Conservation (phyloP, 2,113 vertebrate genomes). For the Gracilinanus agilis region DNA sequence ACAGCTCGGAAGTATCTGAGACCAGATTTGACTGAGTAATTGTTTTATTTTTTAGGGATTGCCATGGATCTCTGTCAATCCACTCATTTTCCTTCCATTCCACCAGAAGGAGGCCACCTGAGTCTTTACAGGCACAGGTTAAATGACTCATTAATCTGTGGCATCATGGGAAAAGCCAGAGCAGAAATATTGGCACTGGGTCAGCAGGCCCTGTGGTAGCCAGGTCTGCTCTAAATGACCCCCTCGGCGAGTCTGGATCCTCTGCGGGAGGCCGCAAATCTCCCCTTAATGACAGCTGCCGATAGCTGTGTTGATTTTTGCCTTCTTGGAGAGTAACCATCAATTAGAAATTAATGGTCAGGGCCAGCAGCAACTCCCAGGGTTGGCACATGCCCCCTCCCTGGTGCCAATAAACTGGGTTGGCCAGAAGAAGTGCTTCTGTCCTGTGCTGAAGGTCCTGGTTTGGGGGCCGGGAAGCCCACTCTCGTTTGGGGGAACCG, state of each 20-base stretch:
- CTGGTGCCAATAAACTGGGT: background rate
- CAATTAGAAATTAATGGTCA: background rate
- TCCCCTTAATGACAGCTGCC: fast-evolving
- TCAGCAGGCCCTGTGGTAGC: background rate
- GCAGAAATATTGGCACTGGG: fast-evolving
- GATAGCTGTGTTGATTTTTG: background rate
- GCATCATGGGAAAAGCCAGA: background rate
- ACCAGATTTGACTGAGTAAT: no score
- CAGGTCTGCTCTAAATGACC: background rate
- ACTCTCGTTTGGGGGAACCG: background rate
- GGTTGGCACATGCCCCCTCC: background rate
- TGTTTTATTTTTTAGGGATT: background rate
- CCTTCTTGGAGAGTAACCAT: background rate
- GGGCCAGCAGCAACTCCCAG: no score
- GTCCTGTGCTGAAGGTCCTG: background rate
- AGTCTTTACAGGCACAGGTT: background rate
- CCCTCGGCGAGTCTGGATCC: background rate
- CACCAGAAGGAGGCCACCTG: background rate
- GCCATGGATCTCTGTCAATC: background rate
- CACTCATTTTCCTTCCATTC: background rate
- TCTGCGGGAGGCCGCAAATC: fast-evolving
- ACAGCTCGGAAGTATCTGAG: no score
- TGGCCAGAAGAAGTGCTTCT: background rate
- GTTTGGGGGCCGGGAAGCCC: background rate
- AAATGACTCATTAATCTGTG: background rate